Evolutionary conservation across 2,888 invertebrate species (phyloP).

Genomic region (Odontothrips loti): DNA sequence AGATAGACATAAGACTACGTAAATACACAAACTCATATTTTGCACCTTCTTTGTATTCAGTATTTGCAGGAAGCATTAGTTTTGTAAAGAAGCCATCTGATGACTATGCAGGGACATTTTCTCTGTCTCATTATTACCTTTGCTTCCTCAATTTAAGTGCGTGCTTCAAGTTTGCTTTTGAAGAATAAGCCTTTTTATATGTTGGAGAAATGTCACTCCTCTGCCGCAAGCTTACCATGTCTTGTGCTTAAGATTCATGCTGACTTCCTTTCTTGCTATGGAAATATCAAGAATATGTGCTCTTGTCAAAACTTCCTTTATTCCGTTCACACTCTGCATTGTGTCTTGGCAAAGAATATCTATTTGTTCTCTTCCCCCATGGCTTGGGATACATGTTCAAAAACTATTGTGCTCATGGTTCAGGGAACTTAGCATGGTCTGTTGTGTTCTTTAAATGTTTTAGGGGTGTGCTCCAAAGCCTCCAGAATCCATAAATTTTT

Average conservation of each 20-base stretch:
- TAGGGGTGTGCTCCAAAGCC: not conserved
- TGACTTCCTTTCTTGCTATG: slow-evolving; percentile 5
- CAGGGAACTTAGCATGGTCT: not conserved
- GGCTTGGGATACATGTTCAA: not conserved
- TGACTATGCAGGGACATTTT: too few relatives aligned
- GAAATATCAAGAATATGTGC: not conserved
- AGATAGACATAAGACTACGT: too few relatives aligned
- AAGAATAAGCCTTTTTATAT: not conserved
- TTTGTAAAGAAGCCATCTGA: too few relatives aligned
- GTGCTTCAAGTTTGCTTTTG: slow-evolving; percentile 1
- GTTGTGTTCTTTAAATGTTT: not conserved
- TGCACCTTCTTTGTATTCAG: too few relatives aligned
- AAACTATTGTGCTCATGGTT: not conserved
- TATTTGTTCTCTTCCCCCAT: not conserved
- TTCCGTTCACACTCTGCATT: not conserved
- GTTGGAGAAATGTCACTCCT: not conserved
- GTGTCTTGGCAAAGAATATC: not conserved
- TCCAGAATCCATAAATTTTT: not conserved
- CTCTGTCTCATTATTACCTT: not conserved
- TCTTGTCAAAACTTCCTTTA: not conserved
- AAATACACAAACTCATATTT: too few relatives aligned
- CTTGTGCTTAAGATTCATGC: not conserved
- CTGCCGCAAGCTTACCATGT: not conserved
- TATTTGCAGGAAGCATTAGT: too few relatives aligned
- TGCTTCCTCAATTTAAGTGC: not conserved